Evolutionary conservation across 2,888 invertebrate genomes (phyloP).

Genomic region (Dryobotodes eremita): DNA sequence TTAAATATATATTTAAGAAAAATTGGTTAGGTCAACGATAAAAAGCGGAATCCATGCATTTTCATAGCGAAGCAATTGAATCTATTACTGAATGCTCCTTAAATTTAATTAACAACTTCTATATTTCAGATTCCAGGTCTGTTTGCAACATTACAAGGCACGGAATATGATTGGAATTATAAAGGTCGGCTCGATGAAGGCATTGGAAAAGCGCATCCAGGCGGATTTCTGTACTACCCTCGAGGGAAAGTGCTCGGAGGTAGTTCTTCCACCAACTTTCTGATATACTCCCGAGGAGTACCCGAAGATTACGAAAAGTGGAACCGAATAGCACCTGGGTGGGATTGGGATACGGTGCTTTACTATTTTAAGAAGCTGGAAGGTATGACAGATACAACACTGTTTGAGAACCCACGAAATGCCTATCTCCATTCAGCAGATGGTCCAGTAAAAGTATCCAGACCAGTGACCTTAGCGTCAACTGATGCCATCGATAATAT

Average conservation of each 20-base stretch:
- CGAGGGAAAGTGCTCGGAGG: slow-evolving; percentile 81
- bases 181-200: slow-evolving; percentile 68
- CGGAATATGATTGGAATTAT: slow-evolving; percentile 78
- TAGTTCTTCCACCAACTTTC: slow-evolving; percentile 76
- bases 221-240: slow-evolving; percentile 63
- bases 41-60: too few relatives aligned
- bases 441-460: slow-evolving; percentile 77
- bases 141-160: slow-evolving; percentile 72
- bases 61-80: too few relatives aligned
- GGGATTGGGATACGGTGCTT: slow-evolving; percentile 77
- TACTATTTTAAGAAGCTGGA: slow-evolving; percentile 79
- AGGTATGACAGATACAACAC: slow-evolving; percentile 75
- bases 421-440: slow-evolving; percentile 74
- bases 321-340: slow-evolving; percentile 75
- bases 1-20: too few relatives aligned
- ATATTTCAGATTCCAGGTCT: slow-evolving; percentile 76
- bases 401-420: slow-evolving; percentile 70
- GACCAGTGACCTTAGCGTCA: slow-evolving; percentile 68
- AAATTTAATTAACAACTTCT: background rate
- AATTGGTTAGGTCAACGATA: too few relatives aligned
- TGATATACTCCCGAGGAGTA: slow-evolving; percentile 77
- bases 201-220: slow-evolving; percentile 71
- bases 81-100: too few relatives aligned
- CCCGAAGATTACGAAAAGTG: slow-evolving; percentile 78
- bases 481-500: slow-evolving; percentile 71